These are phyloP conservation scores for Acrocephalus kingi DNA, from an alignment of 2,113 vertebrate species.

Conservation along the genomic window DNA sequence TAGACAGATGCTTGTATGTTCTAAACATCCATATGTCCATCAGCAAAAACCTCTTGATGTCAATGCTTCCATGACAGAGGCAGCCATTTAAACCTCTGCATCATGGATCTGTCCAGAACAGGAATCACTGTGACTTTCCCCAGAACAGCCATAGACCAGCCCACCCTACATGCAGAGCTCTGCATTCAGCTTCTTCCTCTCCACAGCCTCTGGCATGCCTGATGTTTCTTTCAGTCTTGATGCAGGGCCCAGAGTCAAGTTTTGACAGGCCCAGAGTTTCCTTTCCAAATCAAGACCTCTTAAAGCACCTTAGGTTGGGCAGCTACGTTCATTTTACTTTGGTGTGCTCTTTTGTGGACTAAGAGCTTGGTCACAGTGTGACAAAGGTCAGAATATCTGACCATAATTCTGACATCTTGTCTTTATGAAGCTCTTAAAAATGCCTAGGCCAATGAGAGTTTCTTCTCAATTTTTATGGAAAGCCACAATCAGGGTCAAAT, in stretches of 20 bases:
- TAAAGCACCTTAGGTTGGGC: background rate
- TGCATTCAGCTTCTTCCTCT: background rate
- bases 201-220: background rate
- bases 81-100: background rate
- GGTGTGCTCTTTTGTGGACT: background rate
- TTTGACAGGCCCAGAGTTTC: background rate
- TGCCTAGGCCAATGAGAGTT: background rate
- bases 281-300: background rate
- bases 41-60: background rate
- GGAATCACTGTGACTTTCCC: background rate
- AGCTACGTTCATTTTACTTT: background rate
- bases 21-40: background rate
- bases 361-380: background rate
- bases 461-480: background rate
- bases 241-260: background rate
- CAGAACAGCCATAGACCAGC: background rate
- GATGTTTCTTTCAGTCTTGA: background rate
- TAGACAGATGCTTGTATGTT: background rate
- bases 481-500: background rate
- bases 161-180: rapidly evolving
- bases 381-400: background rate
- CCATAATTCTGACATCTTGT: background rate
- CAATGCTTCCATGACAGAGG: background rate
- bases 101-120: background rate
- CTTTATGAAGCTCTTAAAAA: background rate